A percentile compares a stretch with the other conserved stretches of the same genome.
These are phyloP conservation scores for Chrysina gloriosa DNA, from an alignment of 2,888 invertebrate species.

Conservation along the genomic window DNA sequence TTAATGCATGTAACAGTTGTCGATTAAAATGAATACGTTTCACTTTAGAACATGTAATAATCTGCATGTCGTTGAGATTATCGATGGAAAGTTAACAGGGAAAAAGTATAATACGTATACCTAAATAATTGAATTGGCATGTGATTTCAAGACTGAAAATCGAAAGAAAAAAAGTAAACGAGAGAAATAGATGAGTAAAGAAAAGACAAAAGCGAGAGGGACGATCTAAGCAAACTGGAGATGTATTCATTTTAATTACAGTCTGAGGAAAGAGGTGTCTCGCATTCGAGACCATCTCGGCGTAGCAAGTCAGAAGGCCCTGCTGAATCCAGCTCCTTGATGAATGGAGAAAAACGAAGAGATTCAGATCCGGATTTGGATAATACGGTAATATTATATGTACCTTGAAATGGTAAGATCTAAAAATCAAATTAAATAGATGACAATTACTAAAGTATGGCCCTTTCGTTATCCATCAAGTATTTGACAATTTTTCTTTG, in stretches of 20 bases:
- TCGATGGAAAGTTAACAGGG: conserved; percentile 11
- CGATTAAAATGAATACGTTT: conserved; percentile 64
- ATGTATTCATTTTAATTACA: conserved; percentile 68
- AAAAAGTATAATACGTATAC: too few relatives aligned
- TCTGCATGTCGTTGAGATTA: conserved; percentile 1
- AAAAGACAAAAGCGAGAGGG: conserved; percentile 7
- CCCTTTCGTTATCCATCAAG: conserved; percentile 25
- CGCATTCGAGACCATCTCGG: conserved; percentile 72
- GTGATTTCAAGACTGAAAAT: conserved; percentile 44
- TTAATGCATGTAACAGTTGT: conserved; percentile 53
- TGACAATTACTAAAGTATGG: not conserved
- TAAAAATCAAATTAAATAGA: conserved; percentile 1
- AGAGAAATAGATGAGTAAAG: conserved; percentile 18
- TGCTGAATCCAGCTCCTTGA: conserved; percentile 61
- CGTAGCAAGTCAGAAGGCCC: conserved; percentile 86
- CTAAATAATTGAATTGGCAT: conserved; percentile 44
- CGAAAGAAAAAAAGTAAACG: conserved; percentile 15
- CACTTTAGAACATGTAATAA: conserved; percentile 51
- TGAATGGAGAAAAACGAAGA: conserved; percentile 62
- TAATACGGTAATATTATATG: conserved; percentile 58
- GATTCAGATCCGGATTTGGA: conserved; percentile 65
- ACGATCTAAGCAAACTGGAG: conserved; percentile 54
- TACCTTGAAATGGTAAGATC: conserved; percentile 39
- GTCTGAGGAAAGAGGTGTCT: conserved; percentile 76
- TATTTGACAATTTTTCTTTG: too few relatives aligned